Evolutionary conservation across 2,113 vertebrate species (phyloP).

Genomic region (Polypterus senegalus): DNA sequence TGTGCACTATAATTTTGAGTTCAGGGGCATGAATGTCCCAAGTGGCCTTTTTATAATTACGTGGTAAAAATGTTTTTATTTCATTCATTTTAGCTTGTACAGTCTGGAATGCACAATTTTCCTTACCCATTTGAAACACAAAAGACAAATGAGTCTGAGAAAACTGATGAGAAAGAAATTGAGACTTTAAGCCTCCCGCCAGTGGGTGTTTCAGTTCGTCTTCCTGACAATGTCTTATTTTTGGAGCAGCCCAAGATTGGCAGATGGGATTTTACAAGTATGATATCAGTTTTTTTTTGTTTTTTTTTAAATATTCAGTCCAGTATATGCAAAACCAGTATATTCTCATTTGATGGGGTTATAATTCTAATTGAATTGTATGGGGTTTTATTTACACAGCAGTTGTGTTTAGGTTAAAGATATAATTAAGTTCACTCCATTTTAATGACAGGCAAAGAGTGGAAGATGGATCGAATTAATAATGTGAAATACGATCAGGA

Average conservation of each 20-base stretch:
- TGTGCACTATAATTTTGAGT: too few species aligned
- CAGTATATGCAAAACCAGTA: neutral
- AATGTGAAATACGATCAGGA: conserved; percentile 25
- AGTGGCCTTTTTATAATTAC: too few species aligned
- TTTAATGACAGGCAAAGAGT: conserved; percentile 45
- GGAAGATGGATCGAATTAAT: conserved; percentile 62
- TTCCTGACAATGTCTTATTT: conserved; percentile 50
- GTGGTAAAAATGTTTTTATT: too few species aligned
- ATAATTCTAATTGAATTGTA: too few species aligned
- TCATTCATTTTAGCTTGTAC: too few species aligned
- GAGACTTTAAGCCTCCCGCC: conserved; percentile 25
- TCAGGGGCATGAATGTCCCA: too few species aligned
- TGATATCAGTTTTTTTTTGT: neutral
- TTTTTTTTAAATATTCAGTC: neutral
- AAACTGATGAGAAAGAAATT: conserved; percentile 20
- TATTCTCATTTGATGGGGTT: too few species aligned
- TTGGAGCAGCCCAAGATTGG: conserved; percentile 61
- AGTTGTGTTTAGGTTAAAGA: too few species aligned
- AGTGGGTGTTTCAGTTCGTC: conserved; percentile 45
- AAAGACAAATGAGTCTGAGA: conserved; percentile 7
- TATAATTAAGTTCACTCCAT: too few species aligned
- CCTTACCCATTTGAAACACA: conserved; percentile 36
- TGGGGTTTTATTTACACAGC: too few species aligned
- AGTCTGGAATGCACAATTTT: conserved; percentile 46
- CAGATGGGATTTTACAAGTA: conserved; percentile 68